Evolutionary conservation across 1,140 invertebrate genomes (phyloP).

Genomic region (Paracyclopina nana): DNA sequence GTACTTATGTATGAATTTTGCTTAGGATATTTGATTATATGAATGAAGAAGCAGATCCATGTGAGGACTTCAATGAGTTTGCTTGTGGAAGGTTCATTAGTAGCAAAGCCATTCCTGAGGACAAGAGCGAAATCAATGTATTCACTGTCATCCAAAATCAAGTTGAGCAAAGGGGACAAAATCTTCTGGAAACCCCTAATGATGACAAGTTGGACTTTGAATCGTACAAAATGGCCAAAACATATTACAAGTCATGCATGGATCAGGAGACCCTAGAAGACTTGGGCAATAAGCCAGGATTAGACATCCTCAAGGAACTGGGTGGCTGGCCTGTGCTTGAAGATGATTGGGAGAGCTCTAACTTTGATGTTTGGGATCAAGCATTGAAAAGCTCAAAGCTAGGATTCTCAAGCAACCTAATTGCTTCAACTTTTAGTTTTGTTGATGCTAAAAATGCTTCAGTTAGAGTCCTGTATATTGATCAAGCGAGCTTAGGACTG

Average conservation of each 20-base stretch:
- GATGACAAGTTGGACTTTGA: conserved; percentile 36
- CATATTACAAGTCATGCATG: conserved; percentile 10
- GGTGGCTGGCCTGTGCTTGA: conserved; percentile 78
- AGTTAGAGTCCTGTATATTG: conserved; percentile 43
- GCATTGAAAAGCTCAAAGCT: conserved; percentile 54
- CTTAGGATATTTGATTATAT: conserved; percentile 53
- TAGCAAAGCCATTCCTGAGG: conserved; percentile 49
- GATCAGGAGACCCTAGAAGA: conserved; percentile 44
- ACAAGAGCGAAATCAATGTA: conserved; percentile 53
- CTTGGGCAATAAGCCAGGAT: conserved; percentile 44
- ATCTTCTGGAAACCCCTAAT: conserved; percentile 46
- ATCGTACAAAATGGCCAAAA: conserved; percentile 8
- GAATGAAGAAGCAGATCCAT: conserved; percentile 51
- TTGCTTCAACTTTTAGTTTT: conserved; percentile 67
- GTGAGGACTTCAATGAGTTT: conserved; percentile 69
- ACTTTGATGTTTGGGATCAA: conserved; percentile 41
- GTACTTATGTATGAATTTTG: too few relatives aligned
- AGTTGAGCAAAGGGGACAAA: conserved; percentile 47
- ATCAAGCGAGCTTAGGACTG: conserved; percentile 65
- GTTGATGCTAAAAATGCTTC: conserved; percentile 74
- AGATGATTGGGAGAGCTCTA: conserved; percentile 43
- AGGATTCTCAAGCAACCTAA: conserved; percentile 72
- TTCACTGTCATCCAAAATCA: conserved; percentile 58
- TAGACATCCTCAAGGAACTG: conserved; percentile 43
- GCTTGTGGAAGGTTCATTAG: conserved; percentile 52